Percentiles rank a stretch among this genome's conserved stretches.
Evolutionary conservation across 2,113 vertebrate species (phyloP).

Genomic region (Bombycilla garrulus): DNA sequence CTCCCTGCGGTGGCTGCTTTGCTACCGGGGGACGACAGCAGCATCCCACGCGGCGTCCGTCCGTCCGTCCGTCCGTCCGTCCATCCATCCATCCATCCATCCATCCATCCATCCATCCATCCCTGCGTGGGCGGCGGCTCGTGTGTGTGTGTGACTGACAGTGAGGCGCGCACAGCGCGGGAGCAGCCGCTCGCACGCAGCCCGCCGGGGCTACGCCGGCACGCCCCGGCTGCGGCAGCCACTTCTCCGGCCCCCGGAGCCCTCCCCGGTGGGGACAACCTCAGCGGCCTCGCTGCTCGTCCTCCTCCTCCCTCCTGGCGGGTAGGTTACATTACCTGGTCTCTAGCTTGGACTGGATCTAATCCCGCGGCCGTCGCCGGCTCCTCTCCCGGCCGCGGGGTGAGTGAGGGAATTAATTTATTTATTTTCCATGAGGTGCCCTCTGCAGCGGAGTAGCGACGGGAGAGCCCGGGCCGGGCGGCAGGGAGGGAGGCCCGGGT

Average conservation of each 20-base stretch:
- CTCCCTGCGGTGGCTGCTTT: not conserved
- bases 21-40: not conserved
- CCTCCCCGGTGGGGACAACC: not conserved
- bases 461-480: not conserved
- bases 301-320: slow-evolving; percentile 19
- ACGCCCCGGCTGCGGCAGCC: not conserved
- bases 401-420: slow-evolving; percentile 70
- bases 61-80: not conserved
- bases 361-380: slow-evolving; percentile 29
- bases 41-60: not conserved
- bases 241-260: not conserved
- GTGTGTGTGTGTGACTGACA: not conserved
- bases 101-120: not conserved
- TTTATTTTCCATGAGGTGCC: slow-evolving; percentile 68
- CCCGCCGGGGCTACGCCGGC: not conserved
- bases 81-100: not conserved
- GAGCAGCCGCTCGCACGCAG: not conserved
- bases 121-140: not conserved
- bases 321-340: slow-evolving; percentile 61
- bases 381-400: slow-evolving; percentile 24
- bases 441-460: slow-evolving; percentile 4
- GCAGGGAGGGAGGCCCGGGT: not conserved
- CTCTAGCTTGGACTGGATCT: slow-evolving; percentile 43
- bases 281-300: not conserved
- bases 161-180: not conserved